phyloP scores from a whole-genome alignment of 1,140 invertebrate genomes.

The Aleiodes sp. region DNA sequence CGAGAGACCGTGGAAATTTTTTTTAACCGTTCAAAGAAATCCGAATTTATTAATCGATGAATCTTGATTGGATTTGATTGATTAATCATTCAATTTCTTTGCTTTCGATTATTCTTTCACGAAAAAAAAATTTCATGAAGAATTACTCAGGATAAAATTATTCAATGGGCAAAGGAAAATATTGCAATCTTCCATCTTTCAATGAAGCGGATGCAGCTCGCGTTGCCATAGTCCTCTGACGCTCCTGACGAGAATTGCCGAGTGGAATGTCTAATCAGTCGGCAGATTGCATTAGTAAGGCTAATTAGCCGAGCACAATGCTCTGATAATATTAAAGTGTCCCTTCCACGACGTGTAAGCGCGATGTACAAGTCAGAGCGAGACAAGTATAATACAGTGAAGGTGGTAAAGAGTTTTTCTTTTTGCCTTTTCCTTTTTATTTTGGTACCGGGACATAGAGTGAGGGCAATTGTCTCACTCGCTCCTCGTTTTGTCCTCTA shows the following conservation, averaged over 20 bases:
- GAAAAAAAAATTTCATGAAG: no score
- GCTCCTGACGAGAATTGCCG: slow-evolving; percentile 46
- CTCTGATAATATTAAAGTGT: slow-evolving; percentile 59
- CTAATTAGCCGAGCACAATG: slow-evolving; percentile 59
- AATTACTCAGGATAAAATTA: no score
- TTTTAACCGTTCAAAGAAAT: no score
- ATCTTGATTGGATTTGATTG: no score
- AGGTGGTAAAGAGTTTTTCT: slow-evolving; percentile 14
- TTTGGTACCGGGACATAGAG: neutral
- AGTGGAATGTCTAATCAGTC: slow-evolving; percentile 60
- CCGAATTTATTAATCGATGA: no score
- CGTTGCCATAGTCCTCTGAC: slow-evolving; percentile 24
- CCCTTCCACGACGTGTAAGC: slow-evolving; percentile 37
- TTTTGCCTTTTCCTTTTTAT: no score
- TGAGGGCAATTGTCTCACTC: neutral
- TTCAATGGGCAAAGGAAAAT: no score
- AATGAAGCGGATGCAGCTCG: slow-evolving; percentile 24
- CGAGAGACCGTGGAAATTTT: no score
- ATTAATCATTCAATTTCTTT: no score
- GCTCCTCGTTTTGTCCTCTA: slow-evolving; percentile 7
- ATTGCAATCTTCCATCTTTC: slow-evolving; percentile 4
- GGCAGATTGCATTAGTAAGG: slow-evolving; percentile 58
- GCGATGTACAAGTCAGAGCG: neutral
- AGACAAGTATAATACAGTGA: neutral
- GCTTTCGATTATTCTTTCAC: no score